Conservation (phyloP, 2,113 vertebrate species). For the Coptodon rendalli region DNA sequence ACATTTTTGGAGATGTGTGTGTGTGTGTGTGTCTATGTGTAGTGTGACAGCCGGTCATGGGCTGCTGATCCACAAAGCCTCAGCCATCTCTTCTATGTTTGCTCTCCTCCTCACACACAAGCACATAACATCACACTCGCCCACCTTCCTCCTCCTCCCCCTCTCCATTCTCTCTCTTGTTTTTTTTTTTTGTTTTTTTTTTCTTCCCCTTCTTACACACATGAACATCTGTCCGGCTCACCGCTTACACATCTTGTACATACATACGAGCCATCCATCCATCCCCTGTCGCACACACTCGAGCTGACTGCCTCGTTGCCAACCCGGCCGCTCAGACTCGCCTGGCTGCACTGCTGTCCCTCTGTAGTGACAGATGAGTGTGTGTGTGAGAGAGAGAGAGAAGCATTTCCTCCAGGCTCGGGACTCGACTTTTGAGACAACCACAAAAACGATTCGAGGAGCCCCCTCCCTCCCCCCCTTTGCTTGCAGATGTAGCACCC, state of each 20-base stretch:
- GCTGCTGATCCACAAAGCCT: constrained; percentile 56
- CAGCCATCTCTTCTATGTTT: constrained; percentile 43
- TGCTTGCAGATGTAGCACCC: constrained; percentile 20
- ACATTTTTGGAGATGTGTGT: constrained; percentile 14
- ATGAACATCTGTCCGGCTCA: not conserved
- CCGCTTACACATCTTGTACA: constrained; percentile 27
- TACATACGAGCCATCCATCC: constrained; percentile 17
- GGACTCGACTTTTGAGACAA: constrained; percentile 40
- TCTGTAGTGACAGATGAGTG: constrained; percentile 54
- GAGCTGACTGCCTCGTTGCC: constrained; percentile 3
- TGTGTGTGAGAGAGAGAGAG: constrained; percentile 5
- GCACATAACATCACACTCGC: not conserved
- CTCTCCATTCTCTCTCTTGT: not conserved
- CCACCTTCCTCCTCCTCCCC: not conserved
- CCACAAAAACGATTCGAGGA: constrained; percentile 46
- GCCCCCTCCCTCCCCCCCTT: not conserved
- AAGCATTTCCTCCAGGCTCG: constrained; percentile 54
- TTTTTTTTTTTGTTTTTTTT: not conserved
- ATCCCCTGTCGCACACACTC: not conserved
- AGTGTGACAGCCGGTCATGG: constrained; percentile 46
- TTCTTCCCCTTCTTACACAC: not conserved
- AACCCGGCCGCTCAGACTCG: constrained; percentile 17
- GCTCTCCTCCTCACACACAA: constrained; percentile 17
- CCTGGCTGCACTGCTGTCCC: constrained; percentile 46
- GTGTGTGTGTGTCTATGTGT: not conserved